Percentiles rank a stretch among this genome's conserved stretches.
phyloP scores from a whole-genome alignment of 2,888 invertebrate genomes.

The Mythimna pallens region DNA sequence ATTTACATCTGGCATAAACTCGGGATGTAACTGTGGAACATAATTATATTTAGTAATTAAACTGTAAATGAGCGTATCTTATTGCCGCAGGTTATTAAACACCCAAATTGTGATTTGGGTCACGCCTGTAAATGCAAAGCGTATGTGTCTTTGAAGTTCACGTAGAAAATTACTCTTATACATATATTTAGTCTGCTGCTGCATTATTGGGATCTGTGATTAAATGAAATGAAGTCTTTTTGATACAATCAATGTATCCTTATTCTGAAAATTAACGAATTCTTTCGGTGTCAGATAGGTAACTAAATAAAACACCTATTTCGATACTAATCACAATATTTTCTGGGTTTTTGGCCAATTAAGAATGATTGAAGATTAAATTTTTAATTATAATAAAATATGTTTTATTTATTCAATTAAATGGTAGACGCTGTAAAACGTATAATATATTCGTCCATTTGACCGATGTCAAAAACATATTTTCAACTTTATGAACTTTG shows the following conservation, averaged over 20 bases:
- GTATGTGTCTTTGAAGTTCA: conserved; percentile 3
- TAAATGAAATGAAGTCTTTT: neutral
- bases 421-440: conserved; percentile 18
- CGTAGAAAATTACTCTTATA: conserved; percentile 1
- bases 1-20: conserved; percentile 53
- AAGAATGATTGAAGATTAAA: neutral
- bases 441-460: conserved; percentile 1
- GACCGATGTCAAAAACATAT: too few species aligned
- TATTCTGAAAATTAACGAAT: neutral
- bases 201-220: too few species aligned
- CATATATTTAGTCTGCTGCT: neutral
- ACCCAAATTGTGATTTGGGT: conserved; percentile 47
- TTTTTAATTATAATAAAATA: conserved; percentile 2
- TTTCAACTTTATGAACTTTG: too few species aligned
- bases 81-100: conserved; percentile 46
- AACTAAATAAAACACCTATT: neutral
- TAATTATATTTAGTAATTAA: conserved; percentile 60
- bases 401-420: neutral
- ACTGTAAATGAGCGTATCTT: conserved; percentile 37
- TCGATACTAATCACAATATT: neutral
- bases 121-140: conserved; percentile 25
- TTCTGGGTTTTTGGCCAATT: neutral
- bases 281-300: neutral
- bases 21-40: conserved; percentile 30
- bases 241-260: neutral